Conservation (phyloP, 2,113 vertebrate species). For the Tonatia bakeri region DNA sequence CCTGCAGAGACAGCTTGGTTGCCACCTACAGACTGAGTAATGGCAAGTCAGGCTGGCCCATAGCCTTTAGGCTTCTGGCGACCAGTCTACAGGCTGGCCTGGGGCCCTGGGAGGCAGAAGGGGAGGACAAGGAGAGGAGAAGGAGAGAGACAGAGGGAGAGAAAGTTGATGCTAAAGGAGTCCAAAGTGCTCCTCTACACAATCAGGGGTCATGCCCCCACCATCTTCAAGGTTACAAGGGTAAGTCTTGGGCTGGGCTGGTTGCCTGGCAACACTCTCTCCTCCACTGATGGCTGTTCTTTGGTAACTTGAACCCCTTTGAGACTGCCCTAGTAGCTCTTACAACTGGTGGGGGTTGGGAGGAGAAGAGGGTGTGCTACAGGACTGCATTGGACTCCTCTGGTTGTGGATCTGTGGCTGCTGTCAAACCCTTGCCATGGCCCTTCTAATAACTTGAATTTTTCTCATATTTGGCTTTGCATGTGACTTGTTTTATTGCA, state of each 20-base stretch:
- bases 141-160: not conserved
- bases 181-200: not conserved
- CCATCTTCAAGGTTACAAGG: conserved; percentile 41
- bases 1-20: conserved; percentile 48
- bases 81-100: not conserved
- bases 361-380: not conserved
- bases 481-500: not conserved
- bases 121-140: not conserved
- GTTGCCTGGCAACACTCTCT: conserved; percentile 48
- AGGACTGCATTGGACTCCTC: not conserved
- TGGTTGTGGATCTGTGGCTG: not conserved
- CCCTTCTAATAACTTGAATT: not conserved
- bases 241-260: not conserved
- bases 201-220: not conserved
- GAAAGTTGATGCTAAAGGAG: conserved; percentile 20
- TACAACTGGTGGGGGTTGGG: not conserved
- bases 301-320: conserved; percentile 55
- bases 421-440: not conserved
- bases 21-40: not conserved
- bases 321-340: conserved; percentile 39
- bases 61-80: not conserved
- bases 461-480: not conserved
- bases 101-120: not conserved
- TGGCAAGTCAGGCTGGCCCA: conserved; percentile 32
- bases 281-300: conserved; percentile 10